phyloP scores from a whole-genome alignment of 2,797 vertebrate genomes.

The Malurus leucopterus region DNA sequence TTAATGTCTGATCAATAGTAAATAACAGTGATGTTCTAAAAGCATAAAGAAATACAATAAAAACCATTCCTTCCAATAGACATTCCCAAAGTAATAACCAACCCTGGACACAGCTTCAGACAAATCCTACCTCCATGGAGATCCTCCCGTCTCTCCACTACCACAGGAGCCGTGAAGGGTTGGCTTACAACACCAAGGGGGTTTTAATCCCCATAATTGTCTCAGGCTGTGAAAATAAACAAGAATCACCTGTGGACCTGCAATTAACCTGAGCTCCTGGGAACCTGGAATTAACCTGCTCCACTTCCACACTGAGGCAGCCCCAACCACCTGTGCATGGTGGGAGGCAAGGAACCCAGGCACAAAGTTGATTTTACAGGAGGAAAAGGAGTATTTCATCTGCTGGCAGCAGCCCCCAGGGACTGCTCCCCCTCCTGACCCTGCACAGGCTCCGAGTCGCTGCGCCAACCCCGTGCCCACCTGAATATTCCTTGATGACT shows the following conservation, averaged over 20 bases:
- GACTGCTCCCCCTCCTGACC: neutral
- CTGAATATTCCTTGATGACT: neutral
- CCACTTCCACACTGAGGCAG: rapidly evolving
- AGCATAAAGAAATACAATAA: neutral
- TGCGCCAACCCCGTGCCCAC: neutral
- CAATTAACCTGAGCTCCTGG: neutral
- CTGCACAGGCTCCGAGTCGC: neutral
- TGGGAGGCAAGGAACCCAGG: neutral
- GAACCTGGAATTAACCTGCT: neutral
- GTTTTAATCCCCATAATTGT: neutral
- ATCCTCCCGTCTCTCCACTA: no score
- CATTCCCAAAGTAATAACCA: neutral
- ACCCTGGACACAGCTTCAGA: neutral
- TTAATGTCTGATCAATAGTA: neutral
- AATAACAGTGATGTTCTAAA: neutral
- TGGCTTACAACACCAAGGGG: neutral
- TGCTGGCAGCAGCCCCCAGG: neutral
- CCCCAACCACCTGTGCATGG: neutral
- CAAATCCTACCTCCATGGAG: neutral
- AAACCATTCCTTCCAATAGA: neutral
- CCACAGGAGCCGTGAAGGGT: neutral
- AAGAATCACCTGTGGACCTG: neutral
- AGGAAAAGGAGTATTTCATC: neutral
- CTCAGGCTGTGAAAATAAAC: neutral
- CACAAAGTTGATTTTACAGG: neutral